A percentile compares a stretch with the other conserved stretches of the same genome.
Conservation (phyloP, 2,888 invertebrate species). For the Troides helena region DNA sequence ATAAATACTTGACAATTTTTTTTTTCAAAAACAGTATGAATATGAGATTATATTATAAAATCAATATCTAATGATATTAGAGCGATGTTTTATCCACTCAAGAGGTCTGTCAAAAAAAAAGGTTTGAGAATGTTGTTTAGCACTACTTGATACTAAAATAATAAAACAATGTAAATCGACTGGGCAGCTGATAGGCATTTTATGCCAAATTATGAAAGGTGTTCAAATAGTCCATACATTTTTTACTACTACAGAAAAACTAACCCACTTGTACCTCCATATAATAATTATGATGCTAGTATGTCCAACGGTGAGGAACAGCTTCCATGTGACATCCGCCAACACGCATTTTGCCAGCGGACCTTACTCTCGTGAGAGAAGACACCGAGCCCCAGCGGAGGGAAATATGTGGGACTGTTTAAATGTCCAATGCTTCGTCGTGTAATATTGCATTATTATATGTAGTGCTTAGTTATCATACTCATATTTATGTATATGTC, state of each 20-base stretch:
- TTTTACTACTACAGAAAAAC: slow-evolving; percentile 29
- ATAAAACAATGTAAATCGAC: not conserved
- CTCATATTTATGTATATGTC: slow-evolving; percentile 28
- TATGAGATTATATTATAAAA: too few species aligned
- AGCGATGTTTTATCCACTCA: slow-evolving; percentile 5
- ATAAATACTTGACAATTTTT: too few species aligned
- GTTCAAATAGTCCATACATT: slow-evolving; percentile 31
- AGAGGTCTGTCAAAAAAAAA: slow-evolving; percentile 1
- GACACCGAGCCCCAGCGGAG: too few species aligned
- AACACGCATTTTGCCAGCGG: too few species aligned
- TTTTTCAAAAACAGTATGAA: too few species aligned
- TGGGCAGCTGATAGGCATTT: slow-evolving; percentile 18
- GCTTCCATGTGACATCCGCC: too few species aligned
- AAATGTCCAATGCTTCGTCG: slow-evolving; percentile 8
- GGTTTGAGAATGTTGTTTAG: not conserved
- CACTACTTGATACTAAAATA: slow-evolving; percentile 1
- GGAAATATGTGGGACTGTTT: too few species aligned
- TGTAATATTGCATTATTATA: slow-evolving; percentile 22
- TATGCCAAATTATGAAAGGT: slow-evolving; percentile 23
- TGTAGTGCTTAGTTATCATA: slow-evolving; percentile 44
- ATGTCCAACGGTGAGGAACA: too few species aligned
- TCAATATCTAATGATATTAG: not conserved
- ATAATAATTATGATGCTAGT: too few species aligned
- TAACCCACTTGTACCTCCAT: too few species aligned
- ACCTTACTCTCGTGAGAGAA: too few species aligned